phyloP scores from a whole-genome alignment of 2,113 vertebrate genomes.

The Melanerpes formicivorus region DNA sequence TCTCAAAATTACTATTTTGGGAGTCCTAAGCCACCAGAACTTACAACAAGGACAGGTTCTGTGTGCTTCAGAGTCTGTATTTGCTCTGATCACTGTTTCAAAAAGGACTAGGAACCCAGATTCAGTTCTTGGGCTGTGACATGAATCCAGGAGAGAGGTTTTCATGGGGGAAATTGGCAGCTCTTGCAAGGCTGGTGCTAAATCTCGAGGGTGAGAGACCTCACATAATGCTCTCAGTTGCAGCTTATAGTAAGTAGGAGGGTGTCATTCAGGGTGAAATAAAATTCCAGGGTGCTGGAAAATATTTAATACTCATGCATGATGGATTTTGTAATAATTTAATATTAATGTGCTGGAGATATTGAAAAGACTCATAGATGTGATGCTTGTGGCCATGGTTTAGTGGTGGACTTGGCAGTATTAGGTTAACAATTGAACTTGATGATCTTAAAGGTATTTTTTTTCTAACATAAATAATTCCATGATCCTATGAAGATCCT shows the following conservation, averaged over 20 bases:
- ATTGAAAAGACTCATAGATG: neutral
- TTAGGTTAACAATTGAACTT: neutral
- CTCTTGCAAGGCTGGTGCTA: neutral
- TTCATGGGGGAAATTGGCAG: neutral
- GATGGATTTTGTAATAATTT: neutral
- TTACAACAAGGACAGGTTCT: neutral
- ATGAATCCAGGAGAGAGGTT: neutral
- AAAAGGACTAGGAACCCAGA: neutral
- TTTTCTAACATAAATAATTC: neutral
- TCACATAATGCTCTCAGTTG: neutral
- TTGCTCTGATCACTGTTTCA: neutral
- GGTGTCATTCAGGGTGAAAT: neutral
- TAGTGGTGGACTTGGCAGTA: neutral
- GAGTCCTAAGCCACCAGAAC: neutral
- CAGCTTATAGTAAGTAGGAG: neutral
- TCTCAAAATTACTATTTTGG: neutral
- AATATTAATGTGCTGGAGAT: neutral
- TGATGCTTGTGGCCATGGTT: neutral
- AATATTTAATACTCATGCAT: neutral
- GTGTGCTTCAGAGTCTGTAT: rapidly evolving
- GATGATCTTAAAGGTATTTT: neutral
- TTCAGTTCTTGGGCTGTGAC: neutral
- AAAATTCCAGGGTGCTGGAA: neutral
- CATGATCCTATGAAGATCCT: neutral
- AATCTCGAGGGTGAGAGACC: neutral